A percentile compares a stretch with the other conserved stretches of the same genome.
Evolutionary conservation across 2,797 vertebrate species (phyloP).

Genomic region (Coilia nasus): DNA sequence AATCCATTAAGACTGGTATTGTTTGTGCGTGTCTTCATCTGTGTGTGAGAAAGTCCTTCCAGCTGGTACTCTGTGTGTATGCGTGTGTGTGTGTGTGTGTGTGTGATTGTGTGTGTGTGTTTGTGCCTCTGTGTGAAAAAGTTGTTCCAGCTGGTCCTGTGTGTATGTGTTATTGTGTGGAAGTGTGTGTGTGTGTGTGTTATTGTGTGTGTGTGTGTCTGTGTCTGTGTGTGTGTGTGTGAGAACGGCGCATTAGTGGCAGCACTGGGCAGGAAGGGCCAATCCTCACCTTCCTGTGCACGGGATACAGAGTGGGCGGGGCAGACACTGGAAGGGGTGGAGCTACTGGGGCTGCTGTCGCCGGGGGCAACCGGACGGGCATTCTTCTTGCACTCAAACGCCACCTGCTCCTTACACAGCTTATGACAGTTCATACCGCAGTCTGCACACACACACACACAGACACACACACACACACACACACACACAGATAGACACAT

Average conservation of each 20-base stretch:
- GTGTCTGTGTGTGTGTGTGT: neutral
- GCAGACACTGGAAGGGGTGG: conserved; percentile 48
- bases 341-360: conserved; percentile 63
- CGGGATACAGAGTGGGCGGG: neutral
- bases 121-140: too few relatives aligned
- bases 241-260: neutral
- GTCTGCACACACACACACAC: conserved; percentile 71
- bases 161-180: neutral
- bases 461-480: conserved; percentile 2
- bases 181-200: too few relatives aligned
- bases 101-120: neutral
- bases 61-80: neutral
- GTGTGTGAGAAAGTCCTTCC: too few relatives aligned
- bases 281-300: conserved; percentile 39
- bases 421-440: conserved; percentile 98
- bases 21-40: neutral
- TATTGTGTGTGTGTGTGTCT: neutral
- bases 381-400: conserved; percentile 92
- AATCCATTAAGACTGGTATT: neutral
- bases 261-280: neutral
- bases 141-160: neutral
- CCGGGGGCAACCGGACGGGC: conserved; percentile 64
- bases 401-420: conserved; percentile 93
- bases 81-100: neutral
- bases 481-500: neutral